phyloP scores from a whole-genome alignment of 23 tunicate genomes.

The Ciona savignyi region DNA sequence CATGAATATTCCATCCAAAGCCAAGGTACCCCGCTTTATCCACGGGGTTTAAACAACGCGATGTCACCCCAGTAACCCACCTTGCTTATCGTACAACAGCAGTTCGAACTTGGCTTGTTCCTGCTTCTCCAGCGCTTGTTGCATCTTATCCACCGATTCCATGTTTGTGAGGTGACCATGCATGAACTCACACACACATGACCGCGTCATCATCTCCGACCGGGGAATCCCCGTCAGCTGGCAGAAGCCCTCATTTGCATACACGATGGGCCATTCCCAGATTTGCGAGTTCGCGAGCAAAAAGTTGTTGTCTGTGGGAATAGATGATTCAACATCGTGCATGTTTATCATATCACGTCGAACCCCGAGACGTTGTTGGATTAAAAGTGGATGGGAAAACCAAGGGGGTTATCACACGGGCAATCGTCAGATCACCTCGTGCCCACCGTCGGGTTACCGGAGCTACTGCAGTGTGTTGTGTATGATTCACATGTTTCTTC shows the following conservation, averaged over 20 bases:
- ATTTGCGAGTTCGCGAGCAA: slow-evolving; percentile 80
- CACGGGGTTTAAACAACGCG: no score
- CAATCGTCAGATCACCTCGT: not conserved
- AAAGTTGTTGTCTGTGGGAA: slow-evolving; percentile 61
- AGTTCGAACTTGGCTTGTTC: slow-evolving; percentile 37
- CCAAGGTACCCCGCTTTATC: no score
- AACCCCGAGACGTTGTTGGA: no score
- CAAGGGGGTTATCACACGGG: not conserved
- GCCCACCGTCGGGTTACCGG: not conserved
- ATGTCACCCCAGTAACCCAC: slow-evolving; percentile 10
- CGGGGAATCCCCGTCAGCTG: slow-evolving; percentile 75
- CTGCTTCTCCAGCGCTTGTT: slow-evolving; percentile 31
- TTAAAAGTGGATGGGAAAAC: not conserved
- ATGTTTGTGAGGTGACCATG: slow-evolving; percentile 55
- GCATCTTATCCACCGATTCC: slow-evolving; percentile 45
- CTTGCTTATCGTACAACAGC: slow-evolving; percentile 43
- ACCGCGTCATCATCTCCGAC: slow-evolving; percentile 62
- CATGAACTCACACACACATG: slow-evolving; percentile 79
- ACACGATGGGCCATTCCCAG: slow-evolving; percentile 94
- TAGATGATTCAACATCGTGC: not conserved
- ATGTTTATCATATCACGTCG: no score
- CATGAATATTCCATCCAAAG: no score
- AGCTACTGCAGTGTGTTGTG: no score
- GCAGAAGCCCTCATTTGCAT: slow-evolving; percentile 87
- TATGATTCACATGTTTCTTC: no score